Conservation (phyloP, 2,797 vertebrate species). For the Eutrigla gurnardus region DNA sequence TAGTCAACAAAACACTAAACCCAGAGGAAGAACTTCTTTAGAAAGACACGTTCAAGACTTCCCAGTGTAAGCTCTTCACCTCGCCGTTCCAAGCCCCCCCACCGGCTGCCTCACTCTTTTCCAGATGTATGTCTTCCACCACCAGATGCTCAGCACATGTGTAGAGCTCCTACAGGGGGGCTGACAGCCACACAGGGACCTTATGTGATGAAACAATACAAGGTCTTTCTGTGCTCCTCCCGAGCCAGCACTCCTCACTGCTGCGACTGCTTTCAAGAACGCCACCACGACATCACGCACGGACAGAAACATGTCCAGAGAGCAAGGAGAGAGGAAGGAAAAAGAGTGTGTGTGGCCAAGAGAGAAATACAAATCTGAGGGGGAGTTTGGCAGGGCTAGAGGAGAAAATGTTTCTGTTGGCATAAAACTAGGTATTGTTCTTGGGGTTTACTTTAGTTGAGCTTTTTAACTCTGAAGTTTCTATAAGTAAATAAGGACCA, state of each 20-base stretch:
- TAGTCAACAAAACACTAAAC: conserved; percentile 1
- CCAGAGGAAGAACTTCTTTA: background rate
- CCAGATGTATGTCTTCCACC: conserved; percentile 76
- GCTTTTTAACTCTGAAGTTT: conserved; percentile 73
- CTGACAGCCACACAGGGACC: conserved; percentile 73
- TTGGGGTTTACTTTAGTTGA: conserved; percentile 66
- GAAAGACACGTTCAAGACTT: conserved; percentile 13
- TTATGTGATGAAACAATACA: conserved; percentile 74
- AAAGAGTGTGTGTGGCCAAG: conserved; percentile 62
- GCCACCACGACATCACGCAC: conserved; percentile 8
- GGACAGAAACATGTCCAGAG: conserved; percentile 55
- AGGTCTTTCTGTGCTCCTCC: conserved; percentile 65
- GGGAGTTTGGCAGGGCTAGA: conserved; percentile 63
- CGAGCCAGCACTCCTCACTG: conserved; percentile 44
- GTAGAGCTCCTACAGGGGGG: conserved; percentile 65
- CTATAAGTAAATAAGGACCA: conserved; percentile 54
- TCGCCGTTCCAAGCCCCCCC: conserved; percentile 44
- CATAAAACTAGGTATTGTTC: conserved; percentile 80
- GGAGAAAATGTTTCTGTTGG: conserved; percentile 80
- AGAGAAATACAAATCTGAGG: conserved; percentile 62
- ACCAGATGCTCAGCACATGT: conserved; percentile 79
- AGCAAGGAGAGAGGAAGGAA: conserved; percentile 70
- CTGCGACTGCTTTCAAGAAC: conserved; percentile 56
- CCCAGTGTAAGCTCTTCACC: conserved; percentile 41
- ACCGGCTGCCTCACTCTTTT: conserved; percentile 62